Base-by-base conservation (phyloP, 2,113 vertebrate genomes). In the Crotalus helleri region DNA sequence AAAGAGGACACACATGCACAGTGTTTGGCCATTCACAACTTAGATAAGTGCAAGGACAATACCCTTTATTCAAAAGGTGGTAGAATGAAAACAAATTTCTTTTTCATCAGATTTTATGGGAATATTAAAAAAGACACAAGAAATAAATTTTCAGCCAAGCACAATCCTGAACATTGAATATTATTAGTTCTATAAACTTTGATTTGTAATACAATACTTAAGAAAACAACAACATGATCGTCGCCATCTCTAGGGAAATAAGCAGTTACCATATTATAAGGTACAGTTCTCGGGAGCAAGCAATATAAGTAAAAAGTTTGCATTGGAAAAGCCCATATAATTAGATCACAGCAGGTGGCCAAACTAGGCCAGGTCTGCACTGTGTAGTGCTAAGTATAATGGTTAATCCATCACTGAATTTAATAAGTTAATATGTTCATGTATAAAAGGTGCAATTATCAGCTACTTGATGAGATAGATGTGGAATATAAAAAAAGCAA, bases 371-470 rank as follows among this genome's bases (percentile, higher is more conserved):
- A 74, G 29, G 59, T 11, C 61, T 92, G 53, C 64, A 89, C 92
- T 74, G 33, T 74, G 51, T 87, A 81, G 87, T 57, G 88, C 51
- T 92, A 88, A 88, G 87, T 53, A 92, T 88, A 88, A 88, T 55
- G 51, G 91, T 88, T 92, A 92, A 92, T 92, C 92, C 87, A 92
- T 92, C 87, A 92, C 61, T 57, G 39, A 54, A n/a, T 92, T 89
- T 92, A 92, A 89, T 92, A 92, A 87, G 87, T 92, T 92, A 92
- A 92, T 92, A 92, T 89, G 69, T 92, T 92, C 59, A 89, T 92
- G 51, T 92, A 74, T 81, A 89, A 92, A 92, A 89, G 61, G 51
- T 89, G 92, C 87, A 92, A 89, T 92, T 92, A 89, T 89, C 87
- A 92, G 87, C 87, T 89, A 87, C 92, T 92, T 74, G 59, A 87